Conservation (phyloP, 2,888 invertebrate species). For the Sceliomorpha sp. region DNA sequence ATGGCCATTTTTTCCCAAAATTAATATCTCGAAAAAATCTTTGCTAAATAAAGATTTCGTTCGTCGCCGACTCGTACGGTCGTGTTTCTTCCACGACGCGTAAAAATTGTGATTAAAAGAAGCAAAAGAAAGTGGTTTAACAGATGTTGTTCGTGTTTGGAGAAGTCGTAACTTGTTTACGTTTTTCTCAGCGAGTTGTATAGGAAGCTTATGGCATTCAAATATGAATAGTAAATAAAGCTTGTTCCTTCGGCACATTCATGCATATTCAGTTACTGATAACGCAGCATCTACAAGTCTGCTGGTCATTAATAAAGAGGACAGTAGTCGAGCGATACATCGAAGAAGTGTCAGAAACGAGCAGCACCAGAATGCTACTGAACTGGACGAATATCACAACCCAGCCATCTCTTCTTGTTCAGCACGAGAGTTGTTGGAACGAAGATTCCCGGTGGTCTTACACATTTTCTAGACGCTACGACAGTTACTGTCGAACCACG, state of each 20-base stretch:
- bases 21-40: no score
- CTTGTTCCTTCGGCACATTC: slow-evolving; percentile 9
- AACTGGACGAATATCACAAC: slow-evolving; percentile 59
- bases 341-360: slow-evolving; percentile 57
- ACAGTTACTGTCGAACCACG: slow-evolving; percentile 47
- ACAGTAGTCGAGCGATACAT: slow-evolving; percentile 57
- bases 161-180: no score
- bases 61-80: no score
- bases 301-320: slow-evolving; percentile 53
- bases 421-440: slow-evolving; percentile 42
- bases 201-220: slow-evolving; percentile 10
- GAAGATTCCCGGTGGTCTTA: slow-evolving; percentile 59
- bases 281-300: slow-evolving; percentile 30
- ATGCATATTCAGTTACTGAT: slow-evolving; percentile 42
- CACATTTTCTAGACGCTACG: slow-evolving; percentile 42
- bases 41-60: no score
- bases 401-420: slow-evolving; percentile 35
- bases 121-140: no score
- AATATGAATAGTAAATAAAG: slow-evolving; percentile 25
- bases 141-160: no score
- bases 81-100: no score
- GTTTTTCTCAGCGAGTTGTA: background rate
- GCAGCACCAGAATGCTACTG: slow-evolving; percentile 59
- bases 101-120: no score
- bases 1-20: no score